Base-by-base conservation (phyloP, 2,113 vertebrate genomes). In the Lynx canadensis region DNA sequence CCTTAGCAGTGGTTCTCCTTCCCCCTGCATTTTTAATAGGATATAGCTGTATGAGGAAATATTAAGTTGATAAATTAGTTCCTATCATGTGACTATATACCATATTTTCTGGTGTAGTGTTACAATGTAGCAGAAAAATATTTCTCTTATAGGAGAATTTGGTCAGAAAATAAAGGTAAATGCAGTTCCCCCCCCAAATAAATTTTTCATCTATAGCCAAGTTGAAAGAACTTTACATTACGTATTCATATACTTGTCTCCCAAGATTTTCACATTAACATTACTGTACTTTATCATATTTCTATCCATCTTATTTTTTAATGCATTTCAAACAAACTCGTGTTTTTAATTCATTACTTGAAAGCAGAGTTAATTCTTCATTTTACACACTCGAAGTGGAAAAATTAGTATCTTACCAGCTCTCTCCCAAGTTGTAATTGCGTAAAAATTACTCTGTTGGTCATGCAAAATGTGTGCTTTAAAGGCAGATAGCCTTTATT, bases 311-410 rank as follows among this genome's bases (percentile, higher is more conserved):
- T 89, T 89, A 29, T 50, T 84, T 96, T 94, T 94, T 86, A 9
- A n/a, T 95, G 12, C 19, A 91, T 85, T 96, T 91, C 48, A 94
- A 91, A 63, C 45, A 96, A 74, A 55, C 21, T 96, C 25, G 27
- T 66, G 12, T 69, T 96, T 97, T 96, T 83, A 86, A 69, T 79
- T 94, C 11, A 89, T 81, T 91, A 85, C 41, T 89, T 93, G 41
- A 96, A 68, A 91, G 52, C 71, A 57, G 38, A 66, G 36, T 86
- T 94, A 71, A 90, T 83, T 31, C 85, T 97, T 82, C 5, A 57
- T 60, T 83, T 81, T 63, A 23, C 7, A 69, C 55, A 80, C 14
- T 87, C 38, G 84, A 50, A 88, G 14, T 93, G 36, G 69, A 29
- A 82, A 96, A 95, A 90, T 79, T 69, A 73, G 15, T 84, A 4